These are phyloP conservation scores for Malaclemys terrapin DNA, from an alignment of 2,113 vertebrate genomes.

Conservation along the genomic window DNA sequence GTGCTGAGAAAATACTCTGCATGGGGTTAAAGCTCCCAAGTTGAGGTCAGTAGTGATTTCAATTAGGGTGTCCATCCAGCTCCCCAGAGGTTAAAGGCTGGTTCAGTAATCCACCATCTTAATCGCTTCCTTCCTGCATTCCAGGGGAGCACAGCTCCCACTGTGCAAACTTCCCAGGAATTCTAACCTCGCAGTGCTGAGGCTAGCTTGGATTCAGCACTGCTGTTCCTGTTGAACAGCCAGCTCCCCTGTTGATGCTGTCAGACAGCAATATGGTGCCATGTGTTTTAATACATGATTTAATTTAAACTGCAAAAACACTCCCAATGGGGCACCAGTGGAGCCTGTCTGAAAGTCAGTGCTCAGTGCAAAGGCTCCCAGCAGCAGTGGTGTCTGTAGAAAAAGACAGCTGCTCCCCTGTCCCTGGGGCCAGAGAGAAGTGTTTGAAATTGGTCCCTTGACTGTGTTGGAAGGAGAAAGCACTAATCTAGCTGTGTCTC, in stretches of 20 bases:
- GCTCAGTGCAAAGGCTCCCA: rapidly evolving
- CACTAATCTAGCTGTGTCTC: too few species aligned
- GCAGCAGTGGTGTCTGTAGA: not conserved
- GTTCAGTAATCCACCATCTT: not conserved
- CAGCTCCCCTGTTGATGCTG: not conserved
- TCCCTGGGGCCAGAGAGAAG: not conserved
- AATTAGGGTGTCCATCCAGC: not conserved
- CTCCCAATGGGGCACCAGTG: rapidly evolving
- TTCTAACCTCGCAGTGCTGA: not conserved
- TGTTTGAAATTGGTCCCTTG: not conserved
- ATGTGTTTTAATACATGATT: not conserved
- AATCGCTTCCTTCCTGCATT: not conserved
- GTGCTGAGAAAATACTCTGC: not conserved
- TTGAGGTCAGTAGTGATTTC: too few species aligned
- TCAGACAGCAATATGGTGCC: not conserved
- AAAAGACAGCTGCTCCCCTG: not conserved
- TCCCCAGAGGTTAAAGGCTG: not conserved
- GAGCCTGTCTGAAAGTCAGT: not conserved
- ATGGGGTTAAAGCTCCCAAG: not conserved
- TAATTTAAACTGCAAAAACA: not conserved
- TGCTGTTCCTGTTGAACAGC: not conserved
- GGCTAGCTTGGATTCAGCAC: not conserved
- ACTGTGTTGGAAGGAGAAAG: not conserved
- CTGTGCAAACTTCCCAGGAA: not conserved
- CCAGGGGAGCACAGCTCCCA: not conserved